Percentiles rank a stretch among this genome's conserved stretches.
Conservation (phyloP, 2,888 invertebrate species). For the Ashinkailepas kermadecensis region DNA sequence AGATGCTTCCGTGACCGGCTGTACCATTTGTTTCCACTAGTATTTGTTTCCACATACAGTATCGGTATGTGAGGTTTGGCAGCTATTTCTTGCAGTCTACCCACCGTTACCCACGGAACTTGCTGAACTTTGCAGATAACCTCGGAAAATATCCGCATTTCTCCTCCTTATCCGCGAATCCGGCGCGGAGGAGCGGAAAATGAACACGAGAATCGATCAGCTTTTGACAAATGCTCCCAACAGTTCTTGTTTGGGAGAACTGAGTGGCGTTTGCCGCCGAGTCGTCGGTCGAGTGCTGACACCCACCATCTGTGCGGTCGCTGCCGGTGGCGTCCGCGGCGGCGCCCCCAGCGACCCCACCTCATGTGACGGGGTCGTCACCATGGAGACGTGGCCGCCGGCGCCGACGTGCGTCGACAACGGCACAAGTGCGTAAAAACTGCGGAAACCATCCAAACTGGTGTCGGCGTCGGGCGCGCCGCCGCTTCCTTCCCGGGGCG, state of each 20-base stretch:
- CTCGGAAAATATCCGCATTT: background rate
- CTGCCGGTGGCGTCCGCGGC: background rate
- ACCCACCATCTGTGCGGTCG: background rate
- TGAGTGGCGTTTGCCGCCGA: background rate
- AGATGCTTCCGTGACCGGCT: no score
- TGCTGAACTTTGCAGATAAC: background rate
- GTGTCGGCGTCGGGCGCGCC: background rate
- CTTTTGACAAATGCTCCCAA: background rate
- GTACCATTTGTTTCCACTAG: no score
- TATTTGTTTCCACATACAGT: no score
- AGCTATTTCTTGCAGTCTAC: background rate
- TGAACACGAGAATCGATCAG: slow-evolving; percentile 2
- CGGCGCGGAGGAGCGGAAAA: background rate
- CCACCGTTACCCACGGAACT: background rate
- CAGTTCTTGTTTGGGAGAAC: background rate
- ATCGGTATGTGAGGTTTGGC: no score
- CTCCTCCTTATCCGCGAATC: background rate
- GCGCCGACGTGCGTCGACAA: background rate
- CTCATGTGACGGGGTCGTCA: background rate
- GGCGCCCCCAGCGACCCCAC: background rate
- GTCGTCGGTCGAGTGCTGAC: background rate
- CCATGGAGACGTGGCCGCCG: background rate
- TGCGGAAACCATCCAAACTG: slow-evolving; percentile 5
- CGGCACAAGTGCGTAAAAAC: background rate
- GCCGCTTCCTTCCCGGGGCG: background rate